A percentile compares a stretch with the other conserved stretches of the same genome.
Evolutionary conservation across 2,888 invertebrate species (phyloP).

Genomic region (Coronaproctus castanopsis): DNA sequence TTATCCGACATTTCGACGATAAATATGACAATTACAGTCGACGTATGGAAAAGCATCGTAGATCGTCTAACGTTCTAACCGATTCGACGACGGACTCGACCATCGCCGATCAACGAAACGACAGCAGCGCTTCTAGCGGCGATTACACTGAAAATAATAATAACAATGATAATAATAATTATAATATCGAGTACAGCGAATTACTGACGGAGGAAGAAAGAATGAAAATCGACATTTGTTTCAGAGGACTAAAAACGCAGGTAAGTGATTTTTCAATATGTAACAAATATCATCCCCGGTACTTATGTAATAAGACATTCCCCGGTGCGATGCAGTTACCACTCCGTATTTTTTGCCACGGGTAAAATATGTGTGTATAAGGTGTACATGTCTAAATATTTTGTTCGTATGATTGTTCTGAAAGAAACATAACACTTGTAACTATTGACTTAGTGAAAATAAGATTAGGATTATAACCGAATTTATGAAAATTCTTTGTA

Average conservation of each 20-base stretch:
- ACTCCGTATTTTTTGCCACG: no score
- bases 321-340: no score
- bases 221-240: slow-evolving; percentile 49
- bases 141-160: neutral
- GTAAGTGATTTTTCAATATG: no score
- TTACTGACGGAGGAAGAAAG: slow-evolving; percentile 40
- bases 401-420: no score
- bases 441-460: no score
- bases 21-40: slow-evolving; percentile 13
- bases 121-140: slow-evolving; percentile 10
- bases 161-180: slow-evolving; percentile 7
- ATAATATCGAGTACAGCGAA: slow-evolving; percentile 16
- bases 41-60: neutral
- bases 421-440: no score
- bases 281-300: no score
- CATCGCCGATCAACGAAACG: slow-evolving; percentile 17
- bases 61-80: neutral
- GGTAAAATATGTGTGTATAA: no score
- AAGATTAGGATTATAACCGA: no score
- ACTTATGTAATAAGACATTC: no score
- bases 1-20: slow-evolving; percentile 9
- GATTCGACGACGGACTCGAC: slow-evolving; percentile 20
- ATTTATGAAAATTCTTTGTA: no score
- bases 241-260: slow-evolving; percentile 54
- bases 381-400: no score